phyloP scores from a whole-genome alignment of 1,140 invertebrate genomes.

The Trialeurodes vaporariorum region DNA sequence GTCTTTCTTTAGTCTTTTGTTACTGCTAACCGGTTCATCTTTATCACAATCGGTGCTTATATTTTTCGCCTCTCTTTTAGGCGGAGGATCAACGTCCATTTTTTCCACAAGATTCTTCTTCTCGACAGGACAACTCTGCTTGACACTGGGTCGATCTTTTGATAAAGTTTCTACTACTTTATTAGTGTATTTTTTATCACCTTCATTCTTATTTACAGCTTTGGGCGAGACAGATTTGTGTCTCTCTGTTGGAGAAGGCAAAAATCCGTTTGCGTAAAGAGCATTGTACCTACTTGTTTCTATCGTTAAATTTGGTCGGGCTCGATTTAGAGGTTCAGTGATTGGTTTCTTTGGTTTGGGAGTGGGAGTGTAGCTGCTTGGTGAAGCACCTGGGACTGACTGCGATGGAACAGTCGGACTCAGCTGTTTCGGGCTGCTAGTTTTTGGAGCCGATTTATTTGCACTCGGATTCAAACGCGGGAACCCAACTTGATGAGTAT shows the following conservation, averaged over 20 bases:
- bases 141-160: background rate
- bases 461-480: background rate
- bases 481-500: conserved; percentile 7
- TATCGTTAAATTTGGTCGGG: background rate
- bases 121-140: background rate
- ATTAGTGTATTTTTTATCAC: conserved; percentile 1
- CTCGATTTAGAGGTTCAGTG: background rate
- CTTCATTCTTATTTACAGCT: background rate
- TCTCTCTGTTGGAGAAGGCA: background rate
- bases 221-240: background rate
- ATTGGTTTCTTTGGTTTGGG: background rate
- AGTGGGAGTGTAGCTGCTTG: background rate
- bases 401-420: background rate
- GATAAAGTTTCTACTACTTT: no score
- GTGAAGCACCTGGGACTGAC: background rate
- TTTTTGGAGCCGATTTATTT: background rate
- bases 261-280: background rate
- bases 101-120: background rate
- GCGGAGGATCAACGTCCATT: background rate
- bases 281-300: background rate
- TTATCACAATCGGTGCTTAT: background rate
- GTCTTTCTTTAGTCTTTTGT: background rate
- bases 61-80: background rate
- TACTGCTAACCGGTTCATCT: background rate
- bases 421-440: background rate